phyloP scores from a whole-genome alignment of 2,797 vertebrate genomes.

The Hemitrygon akajei region DNA sequence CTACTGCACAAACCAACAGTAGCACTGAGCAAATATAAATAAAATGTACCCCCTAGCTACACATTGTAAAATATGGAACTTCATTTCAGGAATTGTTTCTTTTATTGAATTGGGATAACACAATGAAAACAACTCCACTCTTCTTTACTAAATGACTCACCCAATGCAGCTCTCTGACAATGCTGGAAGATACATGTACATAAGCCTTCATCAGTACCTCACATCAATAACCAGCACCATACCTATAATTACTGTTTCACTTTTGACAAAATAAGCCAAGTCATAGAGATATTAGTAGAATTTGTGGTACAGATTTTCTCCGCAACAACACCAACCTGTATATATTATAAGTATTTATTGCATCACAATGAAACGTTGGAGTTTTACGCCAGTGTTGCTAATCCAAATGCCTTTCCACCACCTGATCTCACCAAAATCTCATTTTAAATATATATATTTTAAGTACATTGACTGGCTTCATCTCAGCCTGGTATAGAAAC shows the following conservation, averaged over 20 bases:
- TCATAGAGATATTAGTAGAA: background rate
- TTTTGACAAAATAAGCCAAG: background rate
- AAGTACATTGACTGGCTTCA: background rate
- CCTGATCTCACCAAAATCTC: background rate
- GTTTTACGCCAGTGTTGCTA: background rate
- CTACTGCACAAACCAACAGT: background rate
- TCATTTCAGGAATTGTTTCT: background rate
- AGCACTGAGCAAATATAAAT: background rate
- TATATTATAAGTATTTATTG: background rate
- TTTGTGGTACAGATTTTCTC: background rate
- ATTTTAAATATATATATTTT: too few species aligned
- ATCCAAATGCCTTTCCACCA: background rate
- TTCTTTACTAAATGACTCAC: background rate
- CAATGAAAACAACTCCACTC: background rate
- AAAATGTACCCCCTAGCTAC: background rate
- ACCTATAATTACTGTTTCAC: too few species aligned
- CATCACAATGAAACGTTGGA: background rate
- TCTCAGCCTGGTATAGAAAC: too few species aligned
- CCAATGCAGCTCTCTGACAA: background rate
- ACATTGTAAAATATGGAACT: background rate
- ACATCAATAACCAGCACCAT: background rate
- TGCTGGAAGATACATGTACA: background rate
- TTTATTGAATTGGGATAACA: background rate
- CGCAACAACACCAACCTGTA: background rate
- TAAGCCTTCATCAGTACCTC: background rate